Conservation (phyloP, 2,888 invertebrate genomes). For the Drosophila birchii region DNA sequence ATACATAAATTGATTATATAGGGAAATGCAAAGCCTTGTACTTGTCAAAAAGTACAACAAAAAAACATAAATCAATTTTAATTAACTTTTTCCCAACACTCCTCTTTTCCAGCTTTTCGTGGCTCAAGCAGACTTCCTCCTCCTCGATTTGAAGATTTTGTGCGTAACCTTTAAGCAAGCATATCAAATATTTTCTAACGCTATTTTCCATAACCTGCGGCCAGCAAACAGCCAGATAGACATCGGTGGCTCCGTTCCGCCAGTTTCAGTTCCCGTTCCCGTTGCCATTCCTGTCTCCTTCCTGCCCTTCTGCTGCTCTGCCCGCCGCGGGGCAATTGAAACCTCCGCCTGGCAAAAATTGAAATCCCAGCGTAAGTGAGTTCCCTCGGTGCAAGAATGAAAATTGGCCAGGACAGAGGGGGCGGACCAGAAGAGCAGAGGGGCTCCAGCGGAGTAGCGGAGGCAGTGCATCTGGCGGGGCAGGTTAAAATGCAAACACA, state of each 20-base stretch:
- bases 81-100: constrained; percentile 1
- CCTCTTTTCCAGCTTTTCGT: not conserved
- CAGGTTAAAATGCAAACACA: constrained; percentile 48
- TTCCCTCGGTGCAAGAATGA: constrained; percentile 66
- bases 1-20: no score
- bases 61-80: constrained; percentile 2
- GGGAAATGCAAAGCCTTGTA: not conserved
- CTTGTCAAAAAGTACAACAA: not conserved
- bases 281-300: constrained; percentile 35
- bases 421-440: not conserved
- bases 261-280: constrained; percentile 12
- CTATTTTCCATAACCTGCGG: constrained; percentile 37
- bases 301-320: constrained; percentile 30
- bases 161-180: constrained; percentile 33
- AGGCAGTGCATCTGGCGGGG: constrained; percentile 24
- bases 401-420: constrained; percentile 49
- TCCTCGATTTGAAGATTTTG: constrained; percentile 9
- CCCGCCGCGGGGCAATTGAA: constrained; percentile 69
- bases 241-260: constrained; percentile 39
- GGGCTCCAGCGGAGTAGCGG: constrained; percentile 3
- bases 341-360: constrained; percentile 55
- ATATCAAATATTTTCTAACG: constrained; percentile 31
- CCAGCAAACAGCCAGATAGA: constrained; percentile 39
- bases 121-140: constrained; percentile 13
- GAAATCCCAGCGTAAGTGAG: constrained; percentile 71